Conservation (phyloP, 2,113 vertebrate genomes). For the Alosa alosa region DNA sequence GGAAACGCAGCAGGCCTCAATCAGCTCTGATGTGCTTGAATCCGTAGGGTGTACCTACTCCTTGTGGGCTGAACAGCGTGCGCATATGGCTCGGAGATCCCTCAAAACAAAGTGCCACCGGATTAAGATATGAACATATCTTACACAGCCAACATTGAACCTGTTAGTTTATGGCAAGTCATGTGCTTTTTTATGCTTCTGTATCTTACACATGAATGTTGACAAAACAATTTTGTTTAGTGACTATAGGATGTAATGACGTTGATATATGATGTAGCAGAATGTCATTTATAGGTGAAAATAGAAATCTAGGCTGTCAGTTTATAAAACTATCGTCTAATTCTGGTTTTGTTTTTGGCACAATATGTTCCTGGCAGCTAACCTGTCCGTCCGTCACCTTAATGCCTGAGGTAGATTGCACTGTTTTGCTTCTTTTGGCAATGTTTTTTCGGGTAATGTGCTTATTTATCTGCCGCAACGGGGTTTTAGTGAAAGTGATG, state of each 20-base stretch:
- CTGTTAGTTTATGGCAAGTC: background rate
- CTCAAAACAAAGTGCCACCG: background rate
- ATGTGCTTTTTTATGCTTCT: background rate
- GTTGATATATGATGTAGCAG: background rate
- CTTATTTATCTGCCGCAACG: background rate
- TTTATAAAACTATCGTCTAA: background rate
- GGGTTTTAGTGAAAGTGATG: slow-evolving; percentile 9
- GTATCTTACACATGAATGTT: background rate
- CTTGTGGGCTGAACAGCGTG: slow-evolving; percentile 61
- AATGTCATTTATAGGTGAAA: background rate
- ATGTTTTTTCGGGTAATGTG: background rate
- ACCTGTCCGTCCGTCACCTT: background rate
- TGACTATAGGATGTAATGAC: background rate
- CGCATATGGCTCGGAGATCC: slow-evolving; percentile 58
- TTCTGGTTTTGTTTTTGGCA: background rate
- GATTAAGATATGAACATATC: background rate
- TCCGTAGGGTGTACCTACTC: slow-evolving; percentile 60
- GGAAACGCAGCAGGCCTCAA: slow-evolving; percentile 62
- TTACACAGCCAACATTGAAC: background rate
- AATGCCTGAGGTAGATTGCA: background rate
- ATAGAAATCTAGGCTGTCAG: background rate
- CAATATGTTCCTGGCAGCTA: background rate
- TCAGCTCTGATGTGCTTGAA: slow-evolving; percentile 66
- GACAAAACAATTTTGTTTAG: background rate
- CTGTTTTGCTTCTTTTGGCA: background rate